Evolutionary conservation across 2,888 invertebrate species (phyloP), one percentile per base, ranked within the genome.

Genomic region (Anthophora plumipes): DNA sequence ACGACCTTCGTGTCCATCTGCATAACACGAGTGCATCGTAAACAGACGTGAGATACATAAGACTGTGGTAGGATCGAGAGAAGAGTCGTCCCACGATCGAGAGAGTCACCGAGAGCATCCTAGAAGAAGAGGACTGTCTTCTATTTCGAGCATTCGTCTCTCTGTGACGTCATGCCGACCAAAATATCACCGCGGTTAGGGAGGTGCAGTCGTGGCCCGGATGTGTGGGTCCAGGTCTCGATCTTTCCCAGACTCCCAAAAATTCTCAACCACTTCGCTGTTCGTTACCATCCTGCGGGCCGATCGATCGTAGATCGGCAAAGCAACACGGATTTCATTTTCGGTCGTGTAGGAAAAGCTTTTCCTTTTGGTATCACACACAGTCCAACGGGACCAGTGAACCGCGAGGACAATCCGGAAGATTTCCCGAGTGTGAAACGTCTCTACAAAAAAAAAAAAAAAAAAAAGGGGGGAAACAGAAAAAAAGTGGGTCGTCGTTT

Each of bases 151-250:
- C 88, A 86, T 89, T 63, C 84, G 88, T 84, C 84, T 89, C 85
- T 85, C 86, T 72, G 88, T 93, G 93, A 93, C 93, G 93, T 93
- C 92, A 91, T 88, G 66, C 8, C 78, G 89, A 89, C 92, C 82
- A 91, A 93, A 93, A 93, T 93, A 93, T 89, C 91, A 80, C 86
- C n/a, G 82, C 85, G 90, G 89, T 89, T 88, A 87, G 89, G 89
- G 89, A 89, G 89, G 88, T 85, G 89, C 85, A 88, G 87, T 87
- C 83, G 84, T 72, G 85, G 82, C 78, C 79, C 88, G 85, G 88
- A 84, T 86, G 87, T 73, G 86, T 82, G 87, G n/a, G 87, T 90
- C 89, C 91, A 90, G 90, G 89, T 90, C 90, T 89, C 87, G 85
- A 91, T 89, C 89, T 91, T 92, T 92, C 90, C 90, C 91, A 72